Conservation (phyloP, 1,140 invertebrate genomes). For the Aphidius ervi region DNA sequence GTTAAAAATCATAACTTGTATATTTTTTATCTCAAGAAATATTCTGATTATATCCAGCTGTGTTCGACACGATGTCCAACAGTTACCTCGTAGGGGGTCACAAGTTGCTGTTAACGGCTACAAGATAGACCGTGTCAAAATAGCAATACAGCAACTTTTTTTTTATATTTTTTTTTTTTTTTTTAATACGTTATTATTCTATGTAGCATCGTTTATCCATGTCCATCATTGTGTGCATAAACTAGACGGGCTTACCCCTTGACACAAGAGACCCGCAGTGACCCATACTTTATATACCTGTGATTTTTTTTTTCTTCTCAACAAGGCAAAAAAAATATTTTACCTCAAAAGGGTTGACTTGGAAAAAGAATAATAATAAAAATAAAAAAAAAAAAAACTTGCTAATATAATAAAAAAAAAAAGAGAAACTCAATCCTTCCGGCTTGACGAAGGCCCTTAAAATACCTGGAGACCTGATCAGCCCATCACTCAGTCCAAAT, state of each 20-base stretch:
- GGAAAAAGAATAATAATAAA: too few relatives aligned
- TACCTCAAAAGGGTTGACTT: too few relatives aligned
- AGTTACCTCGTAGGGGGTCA: slow-evolving; percentile 4
- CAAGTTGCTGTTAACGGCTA: slow-evolving; percentile 9
- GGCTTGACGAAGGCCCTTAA: not conserved
- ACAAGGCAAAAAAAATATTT: too few relatives aligned
- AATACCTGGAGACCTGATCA: too few relatives aligned
- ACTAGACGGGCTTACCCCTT: not conserved
- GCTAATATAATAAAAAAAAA: not conserved
- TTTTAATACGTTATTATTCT: not conserved
- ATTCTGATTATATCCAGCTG: slow-evolving; percentile 6
- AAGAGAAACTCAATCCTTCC: slow-evolving; percentile 9
- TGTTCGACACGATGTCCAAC: slow-evolving; percentile 12
- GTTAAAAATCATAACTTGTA: too few relatives aligned
- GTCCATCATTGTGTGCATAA: not conserved
- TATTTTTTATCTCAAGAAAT: too few relatives aligned
- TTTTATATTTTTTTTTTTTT: not conserved
- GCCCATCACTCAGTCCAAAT: too few relatives aligned
- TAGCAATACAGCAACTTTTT: slow-evolving; percentile 1
- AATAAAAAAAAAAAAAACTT: too few relatives aligned
- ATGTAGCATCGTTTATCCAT: too few relatives aligned
- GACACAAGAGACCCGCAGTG: not conserved
- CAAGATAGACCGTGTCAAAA: slow-evolving; percentile 17
- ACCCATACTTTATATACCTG: slow-evolving; percentile 4
- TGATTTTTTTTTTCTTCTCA: too few relatives aligned